Conservation (phyloP, 2,797 vertebrate species). For the Picus viridis region DNA sequence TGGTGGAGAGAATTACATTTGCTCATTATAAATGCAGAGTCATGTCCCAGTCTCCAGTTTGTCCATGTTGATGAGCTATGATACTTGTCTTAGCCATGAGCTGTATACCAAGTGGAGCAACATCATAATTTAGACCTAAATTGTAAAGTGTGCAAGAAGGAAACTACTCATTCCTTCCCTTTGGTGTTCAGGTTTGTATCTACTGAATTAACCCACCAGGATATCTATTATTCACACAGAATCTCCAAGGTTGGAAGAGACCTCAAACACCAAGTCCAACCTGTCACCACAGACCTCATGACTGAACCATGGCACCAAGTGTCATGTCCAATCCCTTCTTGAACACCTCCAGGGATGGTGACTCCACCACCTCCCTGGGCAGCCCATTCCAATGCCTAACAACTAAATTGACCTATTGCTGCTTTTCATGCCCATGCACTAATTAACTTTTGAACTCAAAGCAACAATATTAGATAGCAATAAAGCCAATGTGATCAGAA, state of each 20-base stretch:
- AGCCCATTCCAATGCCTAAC: too few species aligned
- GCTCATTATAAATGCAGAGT: constrained; percentile 57
- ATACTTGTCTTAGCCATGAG: not conserved
- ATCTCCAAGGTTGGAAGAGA: too few species aligned
- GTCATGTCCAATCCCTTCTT: too few species aligned
- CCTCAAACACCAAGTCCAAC: too few species aligned
- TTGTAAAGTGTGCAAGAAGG: not conserved
- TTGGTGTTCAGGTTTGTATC: not conserved
- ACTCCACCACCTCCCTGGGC: too few species aligned
- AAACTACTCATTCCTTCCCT: not conserved
- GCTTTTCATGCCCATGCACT: not conserved
- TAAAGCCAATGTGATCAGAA: not conserved
- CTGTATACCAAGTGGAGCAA: not conserved
- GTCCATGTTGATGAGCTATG: not conserved
- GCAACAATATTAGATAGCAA: not conserved
- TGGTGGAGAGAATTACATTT: constrained; percentile 29
- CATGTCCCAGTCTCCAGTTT: constrained; percentile 13
- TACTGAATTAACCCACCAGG: not conserved
- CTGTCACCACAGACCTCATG: too few species aligned
- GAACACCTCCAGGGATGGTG: too few species aligned
- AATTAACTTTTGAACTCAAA: constrained; percentile 40
- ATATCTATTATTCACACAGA: not conserved
- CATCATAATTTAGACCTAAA: not conserved
- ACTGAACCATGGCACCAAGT: too few species aligned
- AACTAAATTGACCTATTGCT: not conserved